Evolutionary conservation across 2,888 invertebrate genomes (phyloP).

Genomic region (Andrena camellia): DNA sequence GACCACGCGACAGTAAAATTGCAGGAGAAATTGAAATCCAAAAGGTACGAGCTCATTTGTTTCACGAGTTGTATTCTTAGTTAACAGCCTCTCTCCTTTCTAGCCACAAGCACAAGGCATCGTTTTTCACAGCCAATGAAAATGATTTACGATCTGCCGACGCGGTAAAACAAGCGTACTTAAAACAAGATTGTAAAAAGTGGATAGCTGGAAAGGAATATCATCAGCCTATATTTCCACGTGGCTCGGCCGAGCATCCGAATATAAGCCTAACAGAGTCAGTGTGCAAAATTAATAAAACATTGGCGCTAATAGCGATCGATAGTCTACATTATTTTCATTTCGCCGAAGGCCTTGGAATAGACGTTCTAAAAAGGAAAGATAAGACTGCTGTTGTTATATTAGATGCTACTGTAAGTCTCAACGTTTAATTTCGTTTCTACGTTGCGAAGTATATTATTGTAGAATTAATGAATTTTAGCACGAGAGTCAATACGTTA

Average conservation of each 20-base stretch:
- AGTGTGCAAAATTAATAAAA: slow-evolving; percentile 86
- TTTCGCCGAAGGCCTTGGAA: slow-evolving; percentile 91
- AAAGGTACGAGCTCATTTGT: slow-evolving; percentile 50
- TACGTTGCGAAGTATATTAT: not conserved
- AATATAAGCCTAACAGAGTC: slow-evolving; percentile 70
- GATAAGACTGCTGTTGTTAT: slow-evolving; percentile 90
- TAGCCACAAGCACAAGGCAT: slow-evolving; percentile 45
- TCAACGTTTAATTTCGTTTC: not conserved
- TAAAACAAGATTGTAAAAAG: slow-evolving; percentile 77
- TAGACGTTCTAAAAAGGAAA: slow-evolving; percentile 87
- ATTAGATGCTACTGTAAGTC: slow-evolving; percentile 89
- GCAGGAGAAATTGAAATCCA: slow-evolving; percentile 49
- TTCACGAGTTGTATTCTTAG: not conserved
- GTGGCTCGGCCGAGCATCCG: slow-evolving; percentile 75
- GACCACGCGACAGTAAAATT: slow-evolving; percentile 25
- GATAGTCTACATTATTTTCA: slow-evolving; percentile 91
- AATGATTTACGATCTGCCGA: slow-evolving; percentile 87
- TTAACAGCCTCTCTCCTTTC: not conserved
- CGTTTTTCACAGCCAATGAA: slow-evolving; percentile 81
- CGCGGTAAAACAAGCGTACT: slow-evolving; percentile 83
- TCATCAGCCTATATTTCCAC: slow-evolving; percentile 78
- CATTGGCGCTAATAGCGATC: slow-evolving; percentile 89
- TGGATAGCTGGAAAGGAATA: slow-evolving; percentile 81
- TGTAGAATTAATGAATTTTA: slow-evolving; percentile 82
- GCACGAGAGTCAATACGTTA: slow-evolving; percentile 90